Evolutionary conservation across 1,140 invertebrate species (phyloP), one percentile per base, ranked within the genome.

Genomic region (Calosoma granatense): DNA sequence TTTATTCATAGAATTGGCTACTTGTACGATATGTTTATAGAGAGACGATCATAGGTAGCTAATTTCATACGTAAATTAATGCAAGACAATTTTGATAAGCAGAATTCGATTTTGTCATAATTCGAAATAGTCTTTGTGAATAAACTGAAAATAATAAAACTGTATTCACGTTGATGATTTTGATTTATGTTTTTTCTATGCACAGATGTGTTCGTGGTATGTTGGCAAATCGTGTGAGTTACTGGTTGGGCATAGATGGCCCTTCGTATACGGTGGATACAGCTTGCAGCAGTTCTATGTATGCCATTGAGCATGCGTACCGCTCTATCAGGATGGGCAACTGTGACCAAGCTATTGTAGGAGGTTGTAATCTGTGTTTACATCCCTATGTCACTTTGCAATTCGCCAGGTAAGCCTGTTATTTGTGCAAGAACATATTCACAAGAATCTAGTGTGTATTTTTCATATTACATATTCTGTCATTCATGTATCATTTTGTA

Each of bases 141-240:
- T 22, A 1, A 12, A 55, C 1, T 19, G 14, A 55, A 3, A 20
- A n/a, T n/a, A n/a, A 17, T 23, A 30, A 51, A 39, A 47, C n/a
- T 47, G 41, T 47, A 47, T 47, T 14, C 14, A 14, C 26, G 14
- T 4, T 47, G 4, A 47, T 47, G 4, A 47, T 11, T 12, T 11
- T 4, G 9, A 47, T 47, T 12, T 47, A 12, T 47, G 41, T 47
- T n/a, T n/a, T 36, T 36, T 36, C 15, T 30, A n/a, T 23, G 51
- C 57, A 68, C n/a, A 83, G 82, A 23, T 94, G 92, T 72, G 86
- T 84, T 62, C 80, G 90, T 57, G 87, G 88, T 14, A 95, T 97
- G 91, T 81, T 97, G 70, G 87, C 92, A 0, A 94, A 96, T 67
- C 79, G 93, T 54, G 80, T 97, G 22, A 95, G 91, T 0, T 87